Conservation (phyloP, 1,140 invertebrate species). For the Asobara japonica region DNA sequence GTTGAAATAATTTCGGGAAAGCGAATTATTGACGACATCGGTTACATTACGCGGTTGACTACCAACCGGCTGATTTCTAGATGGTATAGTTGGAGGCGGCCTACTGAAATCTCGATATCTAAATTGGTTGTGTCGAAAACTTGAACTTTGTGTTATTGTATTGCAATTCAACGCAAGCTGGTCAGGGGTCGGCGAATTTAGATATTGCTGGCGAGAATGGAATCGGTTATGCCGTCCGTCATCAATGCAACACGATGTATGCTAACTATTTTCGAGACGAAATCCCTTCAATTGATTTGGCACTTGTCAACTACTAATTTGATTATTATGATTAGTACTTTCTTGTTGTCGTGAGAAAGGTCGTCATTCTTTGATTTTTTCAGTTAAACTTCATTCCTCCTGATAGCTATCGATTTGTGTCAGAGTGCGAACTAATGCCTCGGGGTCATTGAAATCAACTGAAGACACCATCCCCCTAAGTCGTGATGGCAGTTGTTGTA, state of each 20-base stretch:
- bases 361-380: slow-evolving; percentile 8
- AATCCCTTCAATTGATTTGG: not conserved
- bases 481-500: slow-evolving; percentile 30
- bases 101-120: not conserved
- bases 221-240: not conserved
- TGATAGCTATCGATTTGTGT: slow-evolving; percentile 22
- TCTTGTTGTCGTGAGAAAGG: not conserved
- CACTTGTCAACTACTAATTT: not conserved
- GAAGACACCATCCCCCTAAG: slow-evolving; percentile 15
- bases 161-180: not conserved
- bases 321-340: not conserved
- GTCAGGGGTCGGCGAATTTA: not conserved
- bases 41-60: not conserved
- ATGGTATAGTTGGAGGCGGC: not conserved
- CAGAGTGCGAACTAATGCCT: slow-evolving; percentile 20
- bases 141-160: not conserved
- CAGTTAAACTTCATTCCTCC: not conserved
- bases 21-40: not conserved
- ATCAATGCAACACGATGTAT: not conserved
- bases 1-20: slow-evolving; percentile 27
- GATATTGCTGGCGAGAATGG: not conserved
- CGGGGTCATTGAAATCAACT: slow-evolving; percentile 21
- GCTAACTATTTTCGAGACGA: not conserved
- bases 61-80: not conserved
- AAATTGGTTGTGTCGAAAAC: not conserved